Evolutionary conservation across 2,888 invertebrate species (phyloP).

Genomic region (Chaetogeoica ovagalla): DNA sequence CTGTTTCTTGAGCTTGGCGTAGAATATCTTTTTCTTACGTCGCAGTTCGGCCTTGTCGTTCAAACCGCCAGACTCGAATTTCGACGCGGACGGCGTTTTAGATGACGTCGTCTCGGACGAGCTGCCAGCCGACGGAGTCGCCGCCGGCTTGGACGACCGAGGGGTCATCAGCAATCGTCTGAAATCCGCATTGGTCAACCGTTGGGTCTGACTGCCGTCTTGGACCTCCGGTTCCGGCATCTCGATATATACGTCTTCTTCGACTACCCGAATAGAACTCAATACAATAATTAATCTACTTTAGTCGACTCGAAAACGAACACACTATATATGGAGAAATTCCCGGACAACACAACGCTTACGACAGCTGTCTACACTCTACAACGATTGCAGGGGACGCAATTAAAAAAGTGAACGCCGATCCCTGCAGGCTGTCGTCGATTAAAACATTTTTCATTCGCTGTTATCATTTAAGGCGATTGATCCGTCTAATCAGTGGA

Average conservation of each 20-base stretch:
- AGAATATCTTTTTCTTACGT: slow-evolving; percentile 91
- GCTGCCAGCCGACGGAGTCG: slow-evolving; percentile 59
- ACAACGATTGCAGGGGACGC: too few relatives aligned
- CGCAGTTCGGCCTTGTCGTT: slow-evolving; percentile 78
- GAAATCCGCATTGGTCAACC: slow-evolving; percentile 96
- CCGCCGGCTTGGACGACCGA: slow-evolving; percentile 68
- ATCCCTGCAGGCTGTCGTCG: too few relatives aligned
- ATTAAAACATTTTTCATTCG: too few relatives aligned
- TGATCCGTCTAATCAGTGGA: too few relatives aligned
- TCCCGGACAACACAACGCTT: too few relatives aligned
- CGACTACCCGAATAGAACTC: too few relatives aligned
- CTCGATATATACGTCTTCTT: slow-evolving; percentile 12
- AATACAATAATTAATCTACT: background rate
- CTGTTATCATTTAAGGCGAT: too few relatives aligned
- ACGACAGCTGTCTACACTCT: too few relatives aligned
- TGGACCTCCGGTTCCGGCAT: slow-evolving; percentile 54
- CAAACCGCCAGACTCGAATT: slow-evolving; percentile 55
- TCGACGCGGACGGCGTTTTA: slow-evolving; percentile 56
- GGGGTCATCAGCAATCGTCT: slow-evolving; percentile 95
- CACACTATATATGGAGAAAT: too few relatives aligned
- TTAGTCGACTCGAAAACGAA: background rate
- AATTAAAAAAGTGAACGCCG: too few relatives aligned
- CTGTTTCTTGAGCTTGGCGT: slow-evolving; percentile 89
- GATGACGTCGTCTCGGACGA: slow-evolving; percentile 50
- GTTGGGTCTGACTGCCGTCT: slow-evolving; percentile 62